A percentile compares a stretch with the other conserved stretches of the same genome.
phyloP scores from a whole-genome alignment of 2,888 invertebrate species.

The Chamaedrilus cognettii region DNA sequence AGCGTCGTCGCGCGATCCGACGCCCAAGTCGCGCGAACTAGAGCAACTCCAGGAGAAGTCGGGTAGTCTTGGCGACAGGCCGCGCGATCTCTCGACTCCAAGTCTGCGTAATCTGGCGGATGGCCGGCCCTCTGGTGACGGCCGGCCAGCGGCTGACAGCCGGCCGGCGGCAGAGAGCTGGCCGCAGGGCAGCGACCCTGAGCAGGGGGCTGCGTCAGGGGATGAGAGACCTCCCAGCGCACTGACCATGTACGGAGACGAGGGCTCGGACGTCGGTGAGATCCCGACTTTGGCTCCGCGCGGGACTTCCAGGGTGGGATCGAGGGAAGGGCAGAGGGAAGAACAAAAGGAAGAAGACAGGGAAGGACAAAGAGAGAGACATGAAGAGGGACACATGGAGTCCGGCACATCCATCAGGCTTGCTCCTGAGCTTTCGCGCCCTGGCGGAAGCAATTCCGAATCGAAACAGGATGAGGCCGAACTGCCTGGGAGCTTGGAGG shows the following conservation, averaged over 20 bases:
- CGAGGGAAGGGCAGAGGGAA: background rate
- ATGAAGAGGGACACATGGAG: background rate
- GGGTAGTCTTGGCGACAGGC: too few species aligned
- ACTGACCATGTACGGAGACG: background rate
- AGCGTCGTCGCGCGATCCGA: background rate
- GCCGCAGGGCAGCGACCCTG: too few species aligned
- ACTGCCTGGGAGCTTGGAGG: too few species aligned
- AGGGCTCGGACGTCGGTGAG: background rate
- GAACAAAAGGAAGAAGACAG: background rate
- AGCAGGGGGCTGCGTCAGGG: background rate
- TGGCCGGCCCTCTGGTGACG: background rate
- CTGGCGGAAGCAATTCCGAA: too few species aligned
- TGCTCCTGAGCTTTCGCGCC: too few species aligned
- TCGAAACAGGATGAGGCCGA: too few species aligned
- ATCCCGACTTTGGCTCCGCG: conserved; percentile 1
- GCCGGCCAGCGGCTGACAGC: background rate
- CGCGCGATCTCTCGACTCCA: background rate
- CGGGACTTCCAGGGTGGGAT: background rate
- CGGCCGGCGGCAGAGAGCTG: background rate
- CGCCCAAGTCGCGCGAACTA: background rate
- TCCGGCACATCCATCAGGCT: too few species aligned
- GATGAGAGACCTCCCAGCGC: conserved; percentile 4
- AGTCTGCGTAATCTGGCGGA: background rate
- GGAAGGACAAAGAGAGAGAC: background rate
- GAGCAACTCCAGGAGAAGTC: too few species aligned